Conservation (phyloP, 2,797 vertebrate species). For the Tympanoctomys barrerae region DNA sequence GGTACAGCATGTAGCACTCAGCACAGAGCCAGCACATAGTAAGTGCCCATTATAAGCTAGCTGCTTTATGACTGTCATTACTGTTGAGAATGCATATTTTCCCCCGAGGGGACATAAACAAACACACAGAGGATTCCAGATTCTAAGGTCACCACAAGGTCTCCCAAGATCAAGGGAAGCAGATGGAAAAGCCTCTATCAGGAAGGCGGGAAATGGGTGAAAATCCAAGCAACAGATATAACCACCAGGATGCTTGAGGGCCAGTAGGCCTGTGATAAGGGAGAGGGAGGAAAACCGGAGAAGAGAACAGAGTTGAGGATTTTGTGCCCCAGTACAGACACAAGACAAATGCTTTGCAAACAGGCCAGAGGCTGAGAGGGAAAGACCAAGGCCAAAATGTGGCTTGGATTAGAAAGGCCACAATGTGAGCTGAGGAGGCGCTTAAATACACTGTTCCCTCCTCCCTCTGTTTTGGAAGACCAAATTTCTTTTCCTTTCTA, state of each 20-base stretch:
- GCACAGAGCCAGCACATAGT: conserved; percentile 38
- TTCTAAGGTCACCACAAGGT: conserved; percentile 69
- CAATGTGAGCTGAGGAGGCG: conserved; percentile 32
- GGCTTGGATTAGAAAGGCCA: conserved; percentile 72
- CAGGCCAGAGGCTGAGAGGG: background rate
- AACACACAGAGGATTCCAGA: conserved; percentile 71
- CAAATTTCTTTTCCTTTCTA: conserved; percentile 71
- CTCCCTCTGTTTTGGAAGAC: conserved; percentile 57
- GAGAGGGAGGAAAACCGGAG: conserved; percentile 55
- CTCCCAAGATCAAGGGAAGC: conserved; percentile 77
- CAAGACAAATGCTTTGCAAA: conserved; percentile 76
- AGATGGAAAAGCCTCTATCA: conserved; percentile 56
- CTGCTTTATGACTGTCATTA: conserved; percentile 68
- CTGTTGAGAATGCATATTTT: conserved; percentile 56
- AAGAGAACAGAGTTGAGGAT: conserved; percentile 62
- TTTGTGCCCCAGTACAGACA: conserved; percentile 65
- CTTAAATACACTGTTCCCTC: background rate
- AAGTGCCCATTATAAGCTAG: conserved; percentile 65
- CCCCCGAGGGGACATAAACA: conserved; percentile 67
- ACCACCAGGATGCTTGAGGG: conserved; percentile 32
- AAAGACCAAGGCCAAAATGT: conserved; percentile 61
- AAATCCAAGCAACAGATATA: conserved; percentile 81
- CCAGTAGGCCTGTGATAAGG: conserved; percentile 72
- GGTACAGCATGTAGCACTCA: background rate
- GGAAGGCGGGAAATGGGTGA: conserved; percentile 70